Conservation (phyloP, 2,113 vertebrate species). For the Menura novaehollandiae region DNA sequence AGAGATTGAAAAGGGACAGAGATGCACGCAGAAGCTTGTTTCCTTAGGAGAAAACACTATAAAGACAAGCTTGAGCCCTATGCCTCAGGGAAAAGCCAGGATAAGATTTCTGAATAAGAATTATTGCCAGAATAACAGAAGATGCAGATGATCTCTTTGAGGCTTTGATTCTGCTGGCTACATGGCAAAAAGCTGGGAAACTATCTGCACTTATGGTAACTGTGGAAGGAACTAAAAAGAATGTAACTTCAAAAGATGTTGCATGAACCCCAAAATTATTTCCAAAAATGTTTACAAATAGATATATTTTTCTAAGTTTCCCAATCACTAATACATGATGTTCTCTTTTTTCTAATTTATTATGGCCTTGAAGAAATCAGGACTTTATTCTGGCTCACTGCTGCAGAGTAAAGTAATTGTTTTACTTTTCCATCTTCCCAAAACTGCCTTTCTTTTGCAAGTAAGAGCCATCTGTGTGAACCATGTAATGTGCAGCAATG, state of each 20-base stretch:
- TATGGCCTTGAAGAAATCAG: neutral
- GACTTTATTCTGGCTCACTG: neutral
- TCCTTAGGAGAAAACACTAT: neutral
- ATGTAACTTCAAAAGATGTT: neutral
- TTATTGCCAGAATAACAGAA: neutral
- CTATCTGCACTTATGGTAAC: neutral
- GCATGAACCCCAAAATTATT: neutral
- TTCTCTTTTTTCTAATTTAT: neutral
- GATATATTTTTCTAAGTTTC: neutral
- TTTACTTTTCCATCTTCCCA: neutral
- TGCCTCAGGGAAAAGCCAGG: neutral
- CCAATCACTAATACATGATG: neutral
- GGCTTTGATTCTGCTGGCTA: neutral
- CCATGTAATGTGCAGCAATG: neutral
- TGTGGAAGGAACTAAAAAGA: neutral
- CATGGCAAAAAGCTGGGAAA: neutral
- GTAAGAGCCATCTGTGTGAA: neutral
- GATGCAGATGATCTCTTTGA: neutral
- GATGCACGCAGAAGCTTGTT: neutral
- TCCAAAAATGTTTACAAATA: neutral
- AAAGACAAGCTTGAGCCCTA: neutral
- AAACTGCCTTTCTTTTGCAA: neutral
- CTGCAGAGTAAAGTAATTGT: neutral
- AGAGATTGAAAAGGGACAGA: neutral
- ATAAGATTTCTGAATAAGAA: neutral